These are phyloP conservation scores for Erethizon dorsatum DNA, from an alignment of 2,797 vertebrate genomes.

Conservation along the genomic window DNA sequence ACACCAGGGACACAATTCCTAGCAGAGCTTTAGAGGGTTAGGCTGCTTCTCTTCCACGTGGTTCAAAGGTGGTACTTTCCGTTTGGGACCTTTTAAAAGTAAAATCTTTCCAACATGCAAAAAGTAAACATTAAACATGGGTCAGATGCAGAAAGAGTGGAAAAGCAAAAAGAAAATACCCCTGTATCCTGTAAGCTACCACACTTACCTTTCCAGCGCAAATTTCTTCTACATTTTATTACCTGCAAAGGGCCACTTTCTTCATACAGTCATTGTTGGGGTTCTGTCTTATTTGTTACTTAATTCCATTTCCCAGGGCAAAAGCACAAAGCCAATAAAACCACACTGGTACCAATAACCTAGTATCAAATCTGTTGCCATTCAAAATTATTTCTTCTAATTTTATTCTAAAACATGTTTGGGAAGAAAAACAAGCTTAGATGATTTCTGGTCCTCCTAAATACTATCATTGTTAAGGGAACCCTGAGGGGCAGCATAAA, in stretches of 20 bases:
- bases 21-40: not conserved
- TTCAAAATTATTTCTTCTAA: not conserved
- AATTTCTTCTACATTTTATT: not conserved
- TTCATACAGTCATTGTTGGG: not conserved
- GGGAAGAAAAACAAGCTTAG: not conserved
- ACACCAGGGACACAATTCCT: not conserved
- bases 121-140: not conserved
- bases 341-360: not conserved
- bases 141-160: not conserved
- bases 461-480: not conserved
- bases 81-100: not conserved
- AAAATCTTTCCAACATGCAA: slow-evolving; percentile 1
- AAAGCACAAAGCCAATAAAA: not conserved
- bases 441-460: not conserved
- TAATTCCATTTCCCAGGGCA: not conserved
- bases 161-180: not conserved
- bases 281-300: not conserved
- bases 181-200: rapidly evolving
- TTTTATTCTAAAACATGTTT: not conserved
- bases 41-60: not conserved
- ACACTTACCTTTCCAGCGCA: rapidly evolving
- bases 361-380: not conserved
- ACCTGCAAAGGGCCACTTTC: not conserved
- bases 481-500: rapidly evolving
- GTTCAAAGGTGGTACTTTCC: not conserved